phyloP scores from a whole-genome alignment of 2,113 vertebrate species.

The Bubalus kerabau region DNA sequence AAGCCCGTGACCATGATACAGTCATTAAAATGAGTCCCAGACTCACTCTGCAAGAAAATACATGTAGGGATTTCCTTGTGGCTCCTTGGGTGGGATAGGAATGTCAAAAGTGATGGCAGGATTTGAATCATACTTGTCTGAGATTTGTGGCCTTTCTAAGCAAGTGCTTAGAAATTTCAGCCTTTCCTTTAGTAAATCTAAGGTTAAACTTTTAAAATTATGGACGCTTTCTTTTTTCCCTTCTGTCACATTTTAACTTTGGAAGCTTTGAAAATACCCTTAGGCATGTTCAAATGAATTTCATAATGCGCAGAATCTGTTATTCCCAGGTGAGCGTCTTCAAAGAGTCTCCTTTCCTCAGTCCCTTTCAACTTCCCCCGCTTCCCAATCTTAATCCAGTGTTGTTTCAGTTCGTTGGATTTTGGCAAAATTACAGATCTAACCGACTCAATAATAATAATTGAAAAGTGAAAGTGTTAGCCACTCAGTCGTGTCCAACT shows the following conservation, averaged over 20 bases:
- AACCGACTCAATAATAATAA: not conserved
- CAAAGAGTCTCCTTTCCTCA: not conserved
- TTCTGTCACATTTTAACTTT: not conserved
- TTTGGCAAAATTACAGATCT: not conserved
- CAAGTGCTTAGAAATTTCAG: not conserved
- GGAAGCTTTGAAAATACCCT: not conserved
- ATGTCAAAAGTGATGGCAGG: not conserved
- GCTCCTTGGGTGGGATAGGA: not conserved
- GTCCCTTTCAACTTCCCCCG: not conserved
- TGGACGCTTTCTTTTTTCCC: not conserved
- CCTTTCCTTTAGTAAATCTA: not conserved
- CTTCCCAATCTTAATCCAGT: not conserved
- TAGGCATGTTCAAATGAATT: constrained; percentile 7
- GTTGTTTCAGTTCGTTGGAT: not conserved
- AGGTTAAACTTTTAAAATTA: not conserved
- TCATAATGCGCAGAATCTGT: not conserved
- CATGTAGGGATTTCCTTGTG: not conserved
- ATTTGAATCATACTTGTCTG: not conserved
- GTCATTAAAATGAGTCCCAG: not conserved
- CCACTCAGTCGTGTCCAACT: not conserved
- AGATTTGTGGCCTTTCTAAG: not conserved
- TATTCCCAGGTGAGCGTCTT: not conserved
- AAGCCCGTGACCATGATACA: not conserved
- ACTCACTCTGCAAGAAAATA: not conserved
- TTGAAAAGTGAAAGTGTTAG: not conserved